Base-by-base conservation (phyloP, 2,113 vertebrate species). In the Callionymus lyra region DNA sequence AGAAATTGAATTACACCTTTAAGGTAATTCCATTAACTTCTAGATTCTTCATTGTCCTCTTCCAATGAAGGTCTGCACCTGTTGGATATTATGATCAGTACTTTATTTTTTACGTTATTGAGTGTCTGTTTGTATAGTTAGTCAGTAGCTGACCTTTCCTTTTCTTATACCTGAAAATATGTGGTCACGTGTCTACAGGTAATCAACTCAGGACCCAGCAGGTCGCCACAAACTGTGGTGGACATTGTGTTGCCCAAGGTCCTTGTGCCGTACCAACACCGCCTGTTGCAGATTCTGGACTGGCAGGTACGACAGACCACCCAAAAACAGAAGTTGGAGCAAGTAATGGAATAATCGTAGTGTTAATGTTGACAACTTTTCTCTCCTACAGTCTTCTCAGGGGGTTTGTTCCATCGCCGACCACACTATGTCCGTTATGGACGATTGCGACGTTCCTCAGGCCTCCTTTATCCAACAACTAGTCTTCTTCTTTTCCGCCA, bases 1-100 rank as follows among this genome's bases (percentile, higher is more conserved):
- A 98, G 63, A 88, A 45, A 43, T 83, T 97, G 56, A 95, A 92
- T 73, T 89, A 90, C 75, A 93, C 91, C 5, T 97, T 92, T 74
- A 89, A 91, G 36, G 95, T 92, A 87, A 79, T 82, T 12, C 3
- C 1, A 12, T 21, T 16, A 12, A 31, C 6, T 14, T 4, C 31
- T 43, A 9, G 21, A 16, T 4, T 2, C 14, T 2, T 2, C 2
- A 3, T 3, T 27, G 8, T 43, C 9, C 13, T 12, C 40, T 6
- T 12, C 12, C 36, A 2, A 1, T 1, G 2, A 38, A n/a, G 21
- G 21, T 8, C 21, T 5, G 21, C 21, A 27, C 21, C 21, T n/a
- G n/a, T n/a, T n/a, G n/a, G n/a, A n/a, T n/a, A n/a, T n/a, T n/a
- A n/a, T n/a, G n/a, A n/a, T n/a, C n/a, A n/a, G n/a, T n/a, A n/a